Conservation (phyloP, 2,888 invertebrate species). For the Brachypalpus laphriformis region DNA sequence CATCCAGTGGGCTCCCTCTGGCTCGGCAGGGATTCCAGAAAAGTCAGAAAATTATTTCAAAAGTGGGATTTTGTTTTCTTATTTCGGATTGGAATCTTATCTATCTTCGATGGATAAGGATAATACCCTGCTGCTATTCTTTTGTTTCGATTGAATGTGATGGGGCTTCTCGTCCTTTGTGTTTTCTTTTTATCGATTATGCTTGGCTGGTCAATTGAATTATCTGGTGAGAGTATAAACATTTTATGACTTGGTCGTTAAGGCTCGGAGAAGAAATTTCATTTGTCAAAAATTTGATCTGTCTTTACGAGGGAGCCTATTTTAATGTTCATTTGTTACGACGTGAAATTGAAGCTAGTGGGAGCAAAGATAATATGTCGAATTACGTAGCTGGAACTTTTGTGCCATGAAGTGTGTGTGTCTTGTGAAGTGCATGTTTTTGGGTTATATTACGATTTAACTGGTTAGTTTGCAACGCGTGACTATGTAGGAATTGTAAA, state of each 20-base stretch:
- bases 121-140: slow-evolving; percentile 29
- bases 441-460: not conserved
- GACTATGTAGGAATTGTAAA: too few relatives aligned
- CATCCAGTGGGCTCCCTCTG: not conserved
- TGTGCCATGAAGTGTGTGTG: not conserved
- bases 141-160: slow-evolving; percentile 41
- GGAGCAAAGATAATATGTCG: not conserved
- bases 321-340: not conserved
- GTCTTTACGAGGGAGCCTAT: not conserved
- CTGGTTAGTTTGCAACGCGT: too few relatives aligned
- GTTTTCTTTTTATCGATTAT: slow-evolving; percentile 20
- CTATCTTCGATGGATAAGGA: slow-evolving; percentile 41
- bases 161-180: not conserved
- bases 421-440: not conserved
- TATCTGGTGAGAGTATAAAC: not conserved
- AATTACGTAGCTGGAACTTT: not conserved
- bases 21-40: not conserved
- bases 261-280: not conserved
- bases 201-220: slow-evolving; percentile 22
- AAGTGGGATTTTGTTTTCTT: slow-evolving; percentile 32
- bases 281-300: not conserved
- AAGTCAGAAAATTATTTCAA: slow-evolving; percentile 33
- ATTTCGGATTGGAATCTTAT: slow-evolving; percentile 30
- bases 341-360: not conserved
- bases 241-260: slow-evolving; percentile 24